These are phyloP conservation scores for Phainopepla nitens DNA, from an alignment of 2,113 vertebrate genomes.

Conservation along the genomic window DNA sequence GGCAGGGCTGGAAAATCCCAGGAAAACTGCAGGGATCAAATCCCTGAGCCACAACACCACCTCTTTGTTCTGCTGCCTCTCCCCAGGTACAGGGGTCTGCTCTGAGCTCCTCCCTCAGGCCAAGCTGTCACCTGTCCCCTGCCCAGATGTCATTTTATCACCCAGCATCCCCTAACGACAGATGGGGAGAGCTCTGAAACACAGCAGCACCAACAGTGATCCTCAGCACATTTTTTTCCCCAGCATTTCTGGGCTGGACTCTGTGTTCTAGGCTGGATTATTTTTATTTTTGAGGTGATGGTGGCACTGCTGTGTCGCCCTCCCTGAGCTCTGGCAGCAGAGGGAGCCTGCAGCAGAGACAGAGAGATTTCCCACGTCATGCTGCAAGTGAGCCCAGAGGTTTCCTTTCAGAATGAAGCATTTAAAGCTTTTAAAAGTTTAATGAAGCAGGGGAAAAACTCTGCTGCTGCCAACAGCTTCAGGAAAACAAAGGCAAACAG, in stretches of 20 bases:
- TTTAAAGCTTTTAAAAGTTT: conserved; percentile 46
- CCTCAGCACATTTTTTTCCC: not conserved
- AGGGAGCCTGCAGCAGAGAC: conserved; percentile 17
- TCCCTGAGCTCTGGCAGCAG: not conserved
- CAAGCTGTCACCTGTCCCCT: not conserved
- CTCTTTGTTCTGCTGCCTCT: not conserved
- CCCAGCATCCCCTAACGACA: not conserved
- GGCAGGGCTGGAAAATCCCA: not conserved
- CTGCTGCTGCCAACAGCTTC: not conserved
- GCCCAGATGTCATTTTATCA: not conserved
- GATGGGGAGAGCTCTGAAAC: not conserved
- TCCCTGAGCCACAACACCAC: fast-evolving
- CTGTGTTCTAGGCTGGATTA: not conserved
- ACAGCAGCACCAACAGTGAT: fast-evolving
- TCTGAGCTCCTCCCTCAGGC: not conserved
- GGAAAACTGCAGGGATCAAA: not conserved
- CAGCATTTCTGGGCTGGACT: not conserved
- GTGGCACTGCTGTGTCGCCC: not conserved
- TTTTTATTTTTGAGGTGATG: not conserved
- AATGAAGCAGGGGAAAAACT: conserved; percentile 31
- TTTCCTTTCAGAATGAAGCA: conserved; percentile 8
- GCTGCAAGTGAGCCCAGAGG: not conserved
- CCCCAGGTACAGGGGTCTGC: not conserved
- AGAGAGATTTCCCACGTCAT: not conserved
- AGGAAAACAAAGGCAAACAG: conserved; percentile 1